Base-by-base conservation (phyloP, 2,113 vertebrate species). In the Phocoena sinus region DNA sequence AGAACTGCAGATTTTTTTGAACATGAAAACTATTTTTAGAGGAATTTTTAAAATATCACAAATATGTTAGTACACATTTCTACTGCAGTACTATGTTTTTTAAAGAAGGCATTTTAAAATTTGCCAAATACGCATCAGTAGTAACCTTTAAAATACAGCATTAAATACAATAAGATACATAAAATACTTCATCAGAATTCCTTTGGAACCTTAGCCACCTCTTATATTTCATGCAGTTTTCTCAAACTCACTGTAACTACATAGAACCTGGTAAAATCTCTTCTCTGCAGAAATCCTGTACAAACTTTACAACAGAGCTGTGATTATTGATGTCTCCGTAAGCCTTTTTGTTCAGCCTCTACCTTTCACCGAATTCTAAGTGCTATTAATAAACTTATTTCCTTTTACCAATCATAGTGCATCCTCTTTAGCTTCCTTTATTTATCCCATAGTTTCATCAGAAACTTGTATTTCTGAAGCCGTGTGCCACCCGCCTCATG, bases 381-480 rank as follows among this genome's bases (percentile, higher is more conserved):
- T 71, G 62, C 95, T 88, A 17, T 96, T 95, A 95, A 93, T 97
- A 91, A 92, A 70, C 18, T 10, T 63, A 74, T 7, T 94, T 97
- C 44, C 65, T 94, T 70, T 97, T 65, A 76, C 50, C 70, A 82
- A 20, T 63, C 62, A 56, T 41, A 65, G 21, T 56, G 11, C 65
- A 92, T 87, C 80, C 63, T 94, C 33, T 94, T 68, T 14, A 76
- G n/a, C 83, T 95, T 86, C 53, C 83, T 73, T 89, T 74, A 41
- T 81, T 41, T 91, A 82, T 68, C 58, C 26, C 56, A 28, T 47
- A 41, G 11, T 90, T 89, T 93, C 63, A 94, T 92, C 17, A 96
- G 53, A 92, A 93, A 77, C 44, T 85, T 60, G 8, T 74, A 28
- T 65, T 95, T 83, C 77, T 28, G 36, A 81, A 33, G 28, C 62